phyloP scores from a whole-genome alignment of 1,140 invertebrate species.

The Drosophila truncata region DNA sequence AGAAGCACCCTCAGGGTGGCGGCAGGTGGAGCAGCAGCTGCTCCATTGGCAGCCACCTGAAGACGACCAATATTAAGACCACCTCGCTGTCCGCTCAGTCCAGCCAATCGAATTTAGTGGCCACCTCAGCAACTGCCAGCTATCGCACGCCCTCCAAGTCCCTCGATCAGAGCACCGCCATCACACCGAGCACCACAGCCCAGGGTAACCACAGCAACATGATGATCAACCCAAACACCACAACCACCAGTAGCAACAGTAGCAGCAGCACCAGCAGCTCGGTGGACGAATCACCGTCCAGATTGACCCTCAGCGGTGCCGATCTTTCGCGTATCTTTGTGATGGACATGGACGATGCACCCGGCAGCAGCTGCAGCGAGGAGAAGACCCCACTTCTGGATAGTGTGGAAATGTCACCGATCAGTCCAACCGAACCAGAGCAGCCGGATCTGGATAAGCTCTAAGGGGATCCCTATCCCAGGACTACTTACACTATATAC shows the following conservation, averaged over 20 bases:
- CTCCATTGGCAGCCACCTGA: slow-evolving; percentile 75
- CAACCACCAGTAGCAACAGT: slow-evolving; percentile 35
- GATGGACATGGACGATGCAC: slow-evolving; percentile 78
- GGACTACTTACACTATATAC: slow-evolving; percentile 6
- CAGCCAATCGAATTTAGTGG: slow-evolving; percentile 82
- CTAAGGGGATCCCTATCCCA: slow-evolving; percentile 39
- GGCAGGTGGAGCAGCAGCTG: slow-evolving; percentile 79
- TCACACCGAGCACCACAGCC: slow-evolving; percentile 28
- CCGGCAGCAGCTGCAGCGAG: slow-evolving; percentile 75
- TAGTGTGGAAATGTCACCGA: slow-evolving; percentile 84
- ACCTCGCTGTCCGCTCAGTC: slow-evolving; percentile 78
- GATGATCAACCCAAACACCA: slow-evolving; percentile 29
- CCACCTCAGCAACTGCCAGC: slow-evolving; percentile 57
- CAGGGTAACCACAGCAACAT: neutral
- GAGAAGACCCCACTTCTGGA: slow-evolving; percentile 84
- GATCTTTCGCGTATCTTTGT: slow-evolving; percentile 81
- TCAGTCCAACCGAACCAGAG: slow-evolving; percentile 83
- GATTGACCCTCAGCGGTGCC: slow-evolving; percentile 69
- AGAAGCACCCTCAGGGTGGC: slow-evolving; percentile 24
- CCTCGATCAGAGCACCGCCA: slow-evolving; percentile 61
- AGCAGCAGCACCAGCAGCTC: slow-evolving; percentile 64
- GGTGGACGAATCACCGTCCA: slow-evolving; percentile 75
- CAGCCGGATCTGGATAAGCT: slow-evolving; percentile 68
- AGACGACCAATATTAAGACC: slow-evolving; percentile 85
- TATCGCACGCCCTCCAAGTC: slow-evolving; percentile 73